Evolutionary conservation across 2,113 vertebrate species (phyloP), one percentile per base, ranked within the genome.

Genomic region (Pterocles orientalis): DNA sequence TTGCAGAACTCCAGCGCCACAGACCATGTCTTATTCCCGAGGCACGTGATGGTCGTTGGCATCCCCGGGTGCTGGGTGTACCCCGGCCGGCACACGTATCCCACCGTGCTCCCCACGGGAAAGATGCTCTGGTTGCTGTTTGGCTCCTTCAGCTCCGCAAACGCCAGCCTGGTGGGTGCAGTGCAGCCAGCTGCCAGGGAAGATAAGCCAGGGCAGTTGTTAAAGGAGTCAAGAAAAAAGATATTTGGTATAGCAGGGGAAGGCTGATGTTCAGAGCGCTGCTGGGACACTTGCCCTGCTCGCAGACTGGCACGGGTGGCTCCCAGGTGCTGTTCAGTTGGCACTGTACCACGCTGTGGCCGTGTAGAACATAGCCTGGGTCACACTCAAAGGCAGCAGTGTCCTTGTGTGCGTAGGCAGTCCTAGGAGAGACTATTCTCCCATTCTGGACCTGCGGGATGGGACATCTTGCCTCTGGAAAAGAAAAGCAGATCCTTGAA

Each of bases 241-340:
- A 9, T 29, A 25, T 29, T 23, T 29, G 23, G 43, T 51, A 33
- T 61, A 17, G 41, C 19, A 9, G 34, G 21, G 51, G 19, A 7
- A 23, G 83, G 56, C 5, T 17, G 4, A 26, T 0, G 1, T 6
- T 14, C 20, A 5, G 34, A 57, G 12, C 14, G 4, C 56, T 24
- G 19, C 0, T 16, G 4, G 39, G n/a, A 87, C 70, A 97, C 96
- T 97, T 94, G 97, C 97, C 96, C 79, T 41, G 84, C 61, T 97
- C 41, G 39, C 97, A 98, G 71, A 3, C 43, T 1, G 97, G 97
- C 85, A 97, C 64, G 1, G 97, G 88, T 1, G 97, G 97, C 56
- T 83, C 83, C 97, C 97, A 97, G 83, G 79, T 90, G 86, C 77
- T 66, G 20, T 90, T 94, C 28, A 62, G 33, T 3, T 97, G 96